Base-by-base conservation (phyloP, 2,113 vertebrate species). In the Trachemys scripta region DNA sequence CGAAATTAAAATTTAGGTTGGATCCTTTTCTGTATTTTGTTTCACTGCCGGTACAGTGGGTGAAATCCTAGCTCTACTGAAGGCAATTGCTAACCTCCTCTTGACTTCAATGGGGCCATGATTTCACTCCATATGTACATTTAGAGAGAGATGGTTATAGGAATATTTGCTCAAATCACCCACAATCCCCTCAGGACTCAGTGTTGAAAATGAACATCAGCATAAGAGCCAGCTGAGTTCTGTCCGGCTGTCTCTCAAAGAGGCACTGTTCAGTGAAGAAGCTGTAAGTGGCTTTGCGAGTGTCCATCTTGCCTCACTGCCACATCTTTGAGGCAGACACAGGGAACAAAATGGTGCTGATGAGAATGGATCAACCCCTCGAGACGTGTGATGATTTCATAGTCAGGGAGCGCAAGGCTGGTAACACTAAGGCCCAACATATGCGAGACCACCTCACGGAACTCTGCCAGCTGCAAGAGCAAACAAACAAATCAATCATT, bases 351-450 rank as follows among this genome's bases (percentile, higher is more conserved):
- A n/a, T 96, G 98, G 90, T 98, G 98, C 75, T 97, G 98, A 82
- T 98, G 97, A 76, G 65, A 91, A 80, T 98, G 98, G 94, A 99
- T 98, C 95, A 99, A 87, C 47, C 95, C 94, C 45, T 99, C 98
- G 20, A 99, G 98, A 38, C 94, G 79, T 76, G 98, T 98, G 94
- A 99, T 98, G 94, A 99, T 99, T 97, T 99, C 99, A 79, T 98
- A 98, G 90, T 99, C 99, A 20, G 99, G 98, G 78, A 99, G 97
- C 38, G 98, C 96, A 6, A 98, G 95, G 17, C 81, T 93, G 62
- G 97, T 90, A 89, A 98, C 45, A 27, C 98, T 97, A 45, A 99
- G 96, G 54, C 99, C 99, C 84, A 99, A 90, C 98, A 98, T 98
- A 84, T 88, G 98, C 1, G 98, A 99, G 49, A 99, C 89, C 29